Base-by-base conservation (phyloP, 2,797 vertebrate genomes). In the Petrocephalus sullivani region DNA sequence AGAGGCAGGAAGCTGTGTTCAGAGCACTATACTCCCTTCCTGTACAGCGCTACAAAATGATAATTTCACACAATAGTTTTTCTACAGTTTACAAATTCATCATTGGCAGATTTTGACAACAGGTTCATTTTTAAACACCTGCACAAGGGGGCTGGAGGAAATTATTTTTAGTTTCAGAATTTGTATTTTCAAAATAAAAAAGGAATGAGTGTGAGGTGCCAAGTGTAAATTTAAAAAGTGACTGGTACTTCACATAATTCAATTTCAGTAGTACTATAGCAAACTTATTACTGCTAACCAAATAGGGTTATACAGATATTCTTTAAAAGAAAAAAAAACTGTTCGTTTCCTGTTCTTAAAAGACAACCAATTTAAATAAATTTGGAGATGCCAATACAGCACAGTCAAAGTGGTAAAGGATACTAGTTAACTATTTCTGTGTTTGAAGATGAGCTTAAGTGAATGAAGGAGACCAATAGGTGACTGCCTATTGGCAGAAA, bases 1-100 rank as follows among this genome's bases (percentile, higher is more conserved):
- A 53, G 87, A 91, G 90, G 82, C 90, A 94, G 94, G 94, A 95
- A 94, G 86, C 88, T 88, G 84, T 67, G 83, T 82, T 92, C 89
- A 92, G 88, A 87, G 67, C 49, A 88, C 85, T 91, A 93, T 92
- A 89, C 89, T 92, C 87, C 56, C 88, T 92, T 90, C 92, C 91
- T 91, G 90, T 90, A 91, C 88, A 88, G 87, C 86, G 78, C 88
- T 87, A 87, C 88, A 91, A 93, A 93, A 89, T 28, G 81, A 82
- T 89, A 41, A 51, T 90, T 89, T 89, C 33, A 56, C 16, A 60
- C 28, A 58, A 41, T 56, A 33, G 21, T 37, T 37, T 56, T 58
- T 37, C 84, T 58, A 28, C 54, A 60, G 54, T 4, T 12, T 23
- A 37, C 21, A 57, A 14, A 51, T 51, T n/a, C 51, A 21, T 83